phyloP scores from a whole-genome alignment of 1,140 invertebrate genomes.

The Meloidogyne chitwoodi region DNA sequence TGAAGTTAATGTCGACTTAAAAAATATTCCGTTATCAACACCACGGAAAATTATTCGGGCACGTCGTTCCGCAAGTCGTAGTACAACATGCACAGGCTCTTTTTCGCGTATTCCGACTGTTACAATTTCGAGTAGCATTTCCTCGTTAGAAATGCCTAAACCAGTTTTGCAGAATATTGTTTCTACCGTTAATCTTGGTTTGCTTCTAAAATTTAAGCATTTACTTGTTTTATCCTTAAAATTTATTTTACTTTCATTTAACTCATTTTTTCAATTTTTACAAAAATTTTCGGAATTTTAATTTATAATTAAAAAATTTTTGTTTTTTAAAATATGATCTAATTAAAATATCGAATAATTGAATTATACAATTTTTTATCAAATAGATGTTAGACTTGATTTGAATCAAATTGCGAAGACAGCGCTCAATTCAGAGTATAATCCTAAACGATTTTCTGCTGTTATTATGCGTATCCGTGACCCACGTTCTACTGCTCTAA shows the following conservation, averaged over 20 bases:
- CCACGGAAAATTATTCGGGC: background rate
- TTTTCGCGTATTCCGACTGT: slow-evolving; percentile 38
- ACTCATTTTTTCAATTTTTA: no score
- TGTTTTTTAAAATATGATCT: no score
- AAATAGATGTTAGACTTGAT: slow-evolving; percentile 73
- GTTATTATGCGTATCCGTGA: slow-evolving; percentile 99
- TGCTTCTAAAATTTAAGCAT: no score
- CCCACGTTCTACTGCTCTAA: slow-evolving; percentile 93
- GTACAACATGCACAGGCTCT: background rate
- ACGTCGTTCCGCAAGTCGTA: background rate
- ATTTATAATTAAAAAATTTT: no score
- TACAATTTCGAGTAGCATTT: slow-evolving; percentile 41
- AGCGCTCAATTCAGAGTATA: slow-evolving; percentile 95
- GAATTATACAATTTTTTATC: no score
- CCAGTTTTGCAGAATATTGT: slow-evolving; percentile 54
- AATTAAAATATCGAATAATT: no score
- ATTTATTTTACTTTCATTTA: no score
- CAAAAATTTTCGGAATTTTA: no score
- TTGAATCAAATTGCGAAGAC: slow-evolving; percentile 95
- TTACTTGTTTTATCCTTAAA: no score
- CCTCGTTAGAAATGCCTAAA: background rate
- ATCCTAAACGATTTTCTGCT: slow-evolving; percentile 88
- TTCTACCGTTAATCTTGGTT: slow-evolving; percentile 54
- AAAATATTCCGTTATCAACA: background rate
- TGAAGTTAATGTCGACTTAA: background rate